A percentile compares a stretch with the other conserved stretches of the same genome.
Conservation (phyloP, 2,113 vertebrate genomes). For the Myiozetetes cayanensis region DNA sequence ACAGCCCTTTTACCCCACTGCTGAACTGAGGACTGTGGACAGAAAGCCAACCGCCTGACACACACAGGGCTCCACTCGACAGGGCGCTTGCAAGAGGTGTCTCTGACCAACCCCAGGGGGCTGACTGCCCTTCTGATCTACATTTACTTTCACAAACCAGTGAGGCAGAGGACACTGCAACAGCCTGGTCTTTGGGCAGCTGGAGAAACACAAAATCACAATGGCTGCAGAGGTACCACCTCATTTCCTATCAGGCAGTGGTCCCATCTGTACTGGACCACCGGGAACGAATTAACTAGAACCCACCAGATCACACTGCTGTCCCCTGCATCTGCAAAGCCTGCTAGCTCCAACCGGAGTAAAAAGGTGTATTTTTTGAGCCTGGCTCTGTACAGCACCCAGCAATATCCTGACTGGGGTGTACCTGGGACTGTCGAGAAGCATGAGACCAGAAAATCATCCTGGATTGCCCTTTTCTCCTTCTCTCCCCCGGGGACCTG, state of each 20-base stretch:
- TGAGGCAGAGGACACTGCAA: not conserved
- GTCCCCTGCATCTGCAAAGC: not conserved
- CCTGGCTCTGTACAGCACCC: not conserved
- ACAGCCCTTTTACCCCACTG: not conserved
- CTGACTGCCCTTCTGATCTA: not conserved
- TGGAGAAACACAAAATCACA: not conserved
- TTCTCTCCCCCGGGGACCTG: not conserved
- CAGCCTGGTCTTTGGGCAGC: not conserved
- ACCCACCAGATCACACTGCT: not conserved
- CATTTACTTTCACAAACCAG: not conserved
- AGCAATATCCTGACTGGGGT: not conserved
- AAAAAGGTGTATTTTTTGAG: not conserved
- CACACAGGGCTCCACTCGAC: rapidly evolving
- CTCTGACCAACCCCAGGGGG: not conserved
- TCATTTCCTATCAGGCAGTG: not conserved
- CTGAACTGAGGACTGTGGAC: not conserved
- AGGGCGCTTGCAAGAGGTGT: rapidly evolving
- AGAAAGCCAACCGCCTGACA: not conserved
- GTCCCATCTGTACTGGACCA: rapidly evolving
- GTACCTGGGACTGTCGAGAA: not conserved
- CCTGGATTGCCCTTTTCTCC: not conserved
- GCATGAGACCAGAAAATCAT: not conserved
- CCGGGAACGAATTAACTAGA: not conserved
- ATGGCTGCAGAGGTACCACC: not conserved
- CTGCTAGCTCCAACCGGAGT: not conserved